These are phyloP conservation scores for Acrossocheilus wenchowensis DNA, from an alignment of 2,797 vertebrate species.

Conservation along the genomic window DNA sequence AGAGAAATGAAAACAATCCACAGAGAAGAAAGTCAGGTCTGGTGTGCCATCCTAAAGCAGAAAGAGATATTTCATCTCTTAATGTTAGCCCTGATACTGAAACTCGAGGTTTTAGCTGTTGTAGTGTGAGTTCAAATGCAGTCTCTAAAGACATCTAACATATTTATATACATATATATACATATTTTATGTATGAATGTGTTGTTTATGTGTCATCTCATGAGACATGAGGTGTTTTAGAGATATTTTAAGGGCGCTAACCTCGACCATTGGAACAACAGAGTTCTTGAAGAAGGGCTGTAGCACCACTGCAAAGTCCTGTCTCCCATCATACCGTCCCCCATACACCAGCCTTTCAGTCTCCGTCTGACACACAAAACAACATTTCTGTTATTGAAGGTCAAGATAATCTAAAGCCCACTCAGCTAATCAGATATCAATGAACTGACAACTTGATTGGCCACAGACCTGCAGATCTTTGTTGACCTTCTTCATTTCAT, in stretches of 20 bases:
- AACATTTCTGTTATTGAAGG: neutral
- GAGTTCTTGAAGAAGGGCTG: conserved; percentile 89
- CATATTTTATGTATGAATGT: neutral
- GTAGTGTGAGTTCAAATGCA: neutral
- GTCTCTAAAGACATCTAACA: neutral
- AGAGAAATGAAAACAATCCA: conserved; percentile 92
- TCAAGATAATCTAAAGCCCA: neutral
- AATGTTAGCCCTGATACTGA: neutral
- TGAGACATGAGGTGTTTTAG: neutral
- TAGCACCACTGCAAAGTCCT: conserved; percentile 86
- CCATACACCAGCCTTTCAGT: conserved; percentile 74
- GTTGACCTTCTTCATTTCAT: conserved; percentile 85
- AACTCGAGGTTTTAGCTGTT: neutral
- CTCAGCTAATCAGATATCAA: neutral
- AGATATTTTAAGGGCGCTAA: conserved; percentile 68
- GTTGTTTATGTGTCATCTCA: neutral
- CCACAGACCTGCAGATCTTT: conserved; percentile 86
- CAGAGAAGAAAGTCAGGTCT: conserved; percentile 86
- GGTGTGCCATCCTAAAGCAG: conserved; percentile 75
- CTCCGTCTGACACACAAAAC: conserved; percentile 63
- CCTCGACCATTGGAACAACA: conserved; percentile 78
- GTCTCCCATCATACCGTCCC: conserved; percentile 75
- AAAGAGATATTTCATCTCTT: conserved; percentile 35
- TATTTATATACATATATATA: neutral
- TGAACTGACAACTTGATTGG: neutral